Evolutionary conservation across 2,888 invertebrate species (phyloP), one percentile per base, ranked within the genome.

Genomic region (Rhamphomyia laevipes): DNA sequence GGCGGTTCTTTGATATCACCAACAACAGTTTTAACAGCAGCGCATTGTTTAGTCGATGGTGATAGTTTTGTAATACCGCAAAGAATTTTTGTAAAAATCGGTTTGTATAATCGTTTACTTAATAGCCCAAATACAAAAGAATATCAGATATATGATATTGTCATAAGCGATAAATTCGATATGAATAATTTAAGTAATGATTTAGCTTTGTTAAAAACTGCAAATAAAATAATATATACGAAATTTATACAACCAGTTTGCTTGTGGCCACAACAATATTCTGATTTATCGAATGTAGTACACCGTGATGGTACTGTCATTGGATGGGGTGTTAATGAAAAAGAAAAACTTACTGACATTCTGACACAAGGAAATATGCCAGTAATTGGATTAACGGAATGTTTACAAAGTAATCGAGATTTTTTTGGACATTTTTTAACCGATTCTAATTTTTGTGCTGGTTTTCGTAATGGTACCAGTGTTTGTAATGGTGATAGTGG

Each of bases 401-500:
- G 71, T 45, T 55, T 66, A 16, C 43, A 47, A 13, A 54, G 54
- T 30, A 54, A 55, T 51, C 51, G 51, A 17, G 45, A 43, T 6
- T 51, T 56, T 42, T 55, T 54, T 27, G 53, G 53, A 10, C 11
- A 42, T 2, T 51, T 50, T 17, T 21, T 56, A 12, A 37, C 48
- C 1, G 48, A 51, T 23, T 41, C 16, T 17, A 54, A 50, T 40
- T 56, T 37, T 40, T 56, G 56, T 49, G 56, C 54, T 3, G 56
- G 56, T n/a, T 54, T 45, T 47, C 37, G 51, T 23, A 56, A 56
- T 45, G 56, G 56, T n/a, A 73, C 67, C 4, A 74, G 74, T 48
- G 72, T 72, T 6, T 76, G 76, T 53, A 74, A 74, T 40, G 75
- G 74, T 2, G 75, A 75, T 54, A 74, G 75, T 46, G 76, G 76